A percentile compares a stretch with the other conserved stretches of the same genome.
Conservation (phyloP, 2,113 vertebrate genomes). For the Setophaga kirtlandii region DNA sequence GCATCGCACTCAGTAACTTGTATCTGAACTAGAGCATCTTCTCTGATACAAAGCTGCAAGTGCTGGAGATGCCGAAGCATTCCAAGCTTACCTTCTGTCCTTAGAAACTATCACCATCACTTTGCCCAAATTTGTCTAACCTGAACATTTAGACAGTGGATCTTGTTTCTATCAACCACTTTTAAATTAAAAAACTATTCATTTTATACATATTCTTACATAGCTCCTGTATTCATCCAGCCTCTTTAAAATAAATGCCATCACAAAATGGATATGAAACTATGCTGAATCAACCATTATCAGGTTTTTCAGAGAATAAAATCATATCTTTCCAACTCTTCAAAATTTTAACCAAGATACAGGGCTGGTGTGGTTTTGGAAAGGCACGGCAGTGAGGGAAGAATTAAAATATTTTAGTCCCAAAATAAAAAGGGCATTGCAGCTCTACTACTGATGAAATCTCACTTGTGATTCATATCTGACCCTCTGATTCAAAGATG, state of each 20-base stretch:
- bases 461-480: neutral
- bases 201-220: neutral
- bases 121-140: neutral
- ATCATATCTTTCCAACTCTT: neutral
- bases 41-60: neutral
- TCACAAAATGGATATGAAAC: neutral
- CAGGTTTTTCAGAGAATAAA: neutral
- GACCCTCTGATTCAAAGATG: neutral
- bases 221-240: neutral
- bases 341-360: neutral
- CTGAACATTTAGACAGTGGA: neutral
- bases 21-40: neutral
- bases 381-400: fast-evolving
- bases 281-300: neutral
- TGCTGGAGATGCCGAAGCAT: neutral
- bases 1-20: neutral
- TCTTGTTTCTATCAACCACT: neutral
- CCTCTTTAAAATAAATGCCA: neutral
- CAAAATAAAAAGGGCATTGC: neutral
- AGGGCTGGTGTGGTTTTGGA: neutral
- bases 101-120: neutral
- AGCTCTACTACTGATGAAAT: neutral
- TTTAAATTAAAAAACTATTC: neutral
- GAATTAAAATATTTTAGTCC: neutral
- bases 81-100: neutral